These are phyloP conservation scores for Discoglossus pictus DNA, from an alignment of 2,797 vertebrate genomes.

Conservation along the genomic window DNA sequence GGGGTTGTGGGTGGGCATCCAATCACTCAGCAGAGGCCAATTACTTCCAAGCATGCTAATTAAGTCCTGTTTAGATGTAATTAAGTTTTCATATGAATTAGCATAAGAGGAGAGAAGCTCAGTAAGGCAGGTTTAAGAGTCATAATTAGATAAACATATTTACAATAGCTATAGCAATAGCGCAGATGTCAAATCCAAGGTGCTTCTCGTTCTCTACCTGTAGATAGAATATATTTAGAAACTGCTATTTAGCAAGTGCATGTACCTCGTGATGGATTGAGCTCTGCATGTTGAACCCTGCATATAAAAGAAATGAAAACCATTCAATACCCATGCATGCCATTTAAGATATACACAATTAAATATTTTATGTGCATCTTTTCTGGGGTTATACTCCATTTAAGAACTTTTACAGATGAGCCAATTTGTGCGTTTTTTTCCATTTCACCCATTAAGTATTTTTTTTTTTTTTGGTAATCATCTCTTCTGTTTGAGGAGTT, in stretches of 20 bases:
- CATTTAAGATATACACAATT: no score
- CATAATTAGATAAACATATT: constrained; percentile 30
- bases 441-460: no score
- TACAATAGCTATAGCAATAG: constrained; percentile 22
- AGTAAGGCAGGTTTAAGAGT: constrained; percentile 3
- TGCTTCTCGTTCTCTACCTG: not conserved
- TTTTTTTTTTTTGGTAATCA: no score
- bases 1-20: constrained; percentile 32
- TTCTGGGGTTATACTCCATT: no score
- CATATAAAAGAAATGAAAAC: no score
- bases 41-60: constrained; percentile 37
- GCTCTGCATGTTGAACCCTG: no score
- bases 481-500: not conserved
- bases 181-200: constrained; percentile 13
- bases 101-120: constrained; percentile 9
- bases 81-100: constrained; percentile 19
- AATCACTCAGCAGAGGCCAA: constrained; percentile 33
- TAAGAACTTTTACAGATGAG: no score
- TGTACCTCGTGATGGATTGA: no score
- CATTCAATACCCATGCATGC: no score
- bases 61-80: constrained; percentile 39
- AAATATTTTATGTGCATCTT: no score
- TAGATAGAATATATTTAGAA: not conserved
- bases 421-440: no score
- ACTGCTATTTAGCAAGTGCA: no score